Evolutionary conservation across 2,888 invertebrate species (phyloP), one percentile per base, ranked within the genome.

Genomic region (Pherbina coryleti): DNA sequence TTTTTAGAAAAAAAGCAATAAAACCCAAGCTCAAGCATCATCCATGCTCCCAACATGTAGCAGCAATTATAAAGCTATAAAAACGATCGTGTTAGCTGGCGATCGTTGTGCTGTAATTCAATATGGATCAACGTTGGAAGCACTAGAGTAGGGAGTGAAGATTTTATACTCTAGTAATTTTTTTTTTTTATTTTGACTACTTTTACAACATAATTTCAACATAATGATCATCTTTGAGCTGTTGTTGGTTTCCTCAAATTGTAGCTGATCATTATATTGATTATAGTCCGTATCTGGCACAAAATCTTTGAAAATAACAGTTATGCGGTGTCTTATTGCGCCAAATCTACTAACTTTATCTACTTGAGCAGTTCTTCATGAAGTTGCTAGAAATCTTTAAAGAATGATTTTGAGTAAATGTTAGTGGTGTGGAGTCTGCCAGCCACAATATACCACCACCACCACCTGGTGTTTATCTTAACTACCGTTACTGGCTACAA

Each of bases 401-500:
- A 44, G 44, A 44, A 44, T 44, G 44, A 14, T 44, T 14, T 44
- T 11, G 14, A 14, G 7, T 1, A 44, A 44, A 44, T 14, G 11
- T 44, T 11, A 14, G 44, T 11, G 44, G 11, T 11, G 44, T 2
- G 44, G 11, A 44, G 44, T 2, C 44, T 14, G 44, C 44, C 44
- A 44, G 44, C 44, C 14, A 44, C 44, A 44, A 44, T 14, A 1
- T 44, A 44, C 44, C 44, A 19, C 19, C 8, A 44, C 44, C 44
- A 19, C 19, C 8, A 17, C 64, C 34, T 51, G 49, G 25, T 5
- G 22, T 19, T 31, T 51, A 67, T 17, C 44, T 67, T 14, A 7
- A 22, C 22, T 72, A 8, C 71, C 71, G 71, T 72, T 72, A 72
- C 14, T 55, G 57, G 37, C 9, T 34, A 57, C 71, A 28, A 28